A percentile compares a stretch with the other conserved stretches of the same genome.
These are phyloP conservation scores for Hapalemur alaotrensis DNA, from an alignment of 2,797 vertebrate genomes.

Conservation along the genomic window DNA sequence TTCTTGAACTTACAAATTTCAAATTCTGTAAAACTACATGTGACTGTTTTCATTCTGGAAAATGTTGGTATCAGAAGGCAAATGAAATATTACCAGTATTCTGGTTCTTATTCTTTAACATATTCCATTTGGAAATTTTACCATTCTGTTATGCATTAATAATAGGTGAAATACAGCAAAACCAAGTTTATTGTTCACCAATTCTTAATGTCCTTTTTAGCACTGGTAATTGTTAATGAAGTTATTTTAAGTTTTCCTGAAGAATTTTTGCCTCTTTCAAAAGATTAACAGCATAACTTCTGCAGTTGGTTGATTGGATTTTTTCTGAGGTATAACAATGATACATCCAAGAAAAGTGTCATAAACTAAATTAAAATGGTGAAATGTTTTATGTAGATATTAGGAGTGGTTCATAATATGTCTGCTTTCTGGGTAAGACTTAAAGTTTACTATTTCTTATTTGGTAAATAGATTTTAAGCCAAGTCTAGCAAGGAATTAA, in stretches of 20 bases:
- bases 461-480: conserved; percentile 80
- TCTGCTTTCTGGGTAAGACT: conserved; percentile 73
- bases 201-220: conserved; percentile 80
- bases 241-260: conserved; percentile 80
- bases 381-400: conserved; percentile 62
- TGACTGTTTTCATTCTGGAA: conserved; percentile 60
- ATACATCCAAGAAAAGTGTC: conserved; percentile 67
- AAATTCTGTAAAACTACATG: conserved; percentile 68
- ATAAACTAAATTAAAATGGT: conserved; percentile 71
- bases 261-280: conserved; percentile 77
- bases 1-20: conserved; percentile 59
- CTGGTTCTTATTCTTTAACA: conserved; percentile 66
- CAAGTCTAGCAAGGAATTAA: conserved; percentile 67
- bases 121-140: conserved; percentile 75
- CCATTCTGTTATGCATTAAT: conserved; percentile 78
- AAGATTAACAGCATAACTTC: conserved; percentile 79
- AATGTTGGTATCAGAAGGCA: conserved; percentile 63
- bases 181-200: conserved; percentile 73
- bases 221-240: conserved; percentile 76
- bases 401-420: conserved; percentile 59
- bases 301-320: conserved; percentile 70
- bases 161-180: conserved; percentile 79
- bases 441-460: conserved; percentile 71
- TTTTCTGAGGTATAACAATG: conserved; percentile 72
- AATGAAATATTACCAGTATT: conserved; percentile 71